Evolutionary conservation across 2,797 vertebrate genomes (phyloP).

Genomic region (Psittacula echo): DNA sequence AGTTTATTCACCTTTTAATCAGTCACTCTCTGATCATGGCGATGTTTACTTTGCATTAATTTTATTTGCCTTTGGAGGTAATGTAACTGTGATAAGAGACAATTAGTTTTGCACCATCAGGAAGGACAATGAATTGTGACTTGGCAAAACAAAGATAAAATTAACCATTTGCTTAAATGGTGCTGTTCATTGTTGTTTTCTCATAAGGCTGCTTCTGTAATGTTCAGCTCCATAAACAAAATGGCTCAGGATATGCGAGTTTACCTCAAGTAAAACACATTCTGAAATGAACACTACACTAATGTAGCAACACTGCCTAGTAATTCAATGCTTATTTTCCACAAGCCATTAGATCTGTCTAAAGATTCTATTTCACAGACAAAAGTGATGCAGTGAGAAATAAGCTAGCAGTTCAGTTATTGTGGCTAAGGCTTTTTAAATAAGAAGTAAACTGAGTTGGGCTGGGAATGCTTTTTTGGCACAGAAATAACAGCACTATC

Average conservation of each 20-base stretch:
- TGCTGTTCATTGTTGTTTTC: conserved; percentile 63
- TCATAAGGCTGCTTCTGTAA: conserved; percentile 46
- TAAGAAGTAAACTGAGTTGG: not conserved
- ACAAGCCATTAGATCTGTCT: conserved; percentile 51
- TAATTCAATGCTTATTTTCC: conserved; percentile 72
- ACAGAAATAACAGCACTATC: not conserved
- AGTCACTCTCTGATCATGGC: conserved; percentile 50
- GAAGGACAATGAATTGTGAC: conserved; percentile 76
- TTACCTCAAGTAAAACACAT: conserved; percentile 37
- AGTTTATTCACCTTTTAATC: conserved; percentile 67
- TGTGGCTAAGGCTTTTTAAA: not conserved
- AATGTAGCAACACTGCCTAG: conserved; percentile 37
- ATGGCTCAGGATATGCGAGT: conserved; percentile 46
- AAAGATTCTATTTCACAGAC: conserved; percentile 59
- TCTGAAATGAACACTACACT: conserved; percentile 45
- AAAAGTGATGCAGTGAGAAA: conserved; percentile 41
- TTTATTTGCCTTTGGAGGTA: conserved; percentile 76
- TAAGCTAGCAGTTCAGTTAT: not conserved
- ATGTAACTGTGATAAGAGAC: conserved; percentile 72
- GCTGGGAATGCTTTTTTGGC: not conserved
- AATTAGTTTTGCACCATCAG: conserved; percentile 78
- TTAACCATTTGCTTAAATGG: conserved; percentile 71
- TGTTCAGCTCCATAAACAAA: conserved; percentile 72
- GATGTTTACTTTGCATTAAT: conserved; percentile 76
- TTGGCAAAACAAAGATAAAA: conserved; percentile 78